These are phyloP conservation scores for Apogon talboti DNA, from an alignment of 2,797 vertebrate genomes.

Conservation along the genomic window DNA sequence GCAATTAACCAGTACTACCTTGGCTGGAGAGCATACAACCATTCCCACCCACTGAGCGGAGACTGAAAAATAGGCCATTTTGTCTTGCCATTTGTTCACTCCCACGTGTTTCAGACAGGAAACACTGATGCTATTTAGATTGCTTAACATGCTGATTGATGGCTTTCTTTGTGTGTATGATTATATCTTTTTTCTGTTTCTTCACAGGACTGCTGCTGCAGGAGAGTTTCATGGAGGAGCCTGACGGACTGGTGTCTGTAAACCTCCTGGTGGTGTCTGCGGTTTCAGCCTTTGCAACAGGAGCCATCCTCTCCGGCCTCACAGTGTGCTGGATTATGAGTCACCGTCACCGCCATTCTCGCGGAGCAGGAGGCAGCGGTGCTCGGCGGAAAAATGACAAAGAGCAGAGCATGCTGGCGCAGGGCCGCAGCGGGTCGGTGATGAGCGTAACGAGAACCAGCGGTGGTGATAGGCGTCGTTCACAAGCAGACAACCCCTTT, in stretches of 20 bases:
- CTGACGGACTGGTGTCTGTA: constrained; percentile 92
- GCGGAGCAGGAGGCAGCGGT: constrained; percentile 67
- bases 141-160: constrained; percentile 36
- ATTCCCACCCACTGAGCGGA: constrained; percentile 65
- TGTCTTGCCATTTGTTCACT: constrained; percentile 51
- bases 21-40: constrained; percentile 53
- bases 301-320: constrained; percentile 92
- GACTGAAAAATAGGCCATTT: constrained; percentile 60
- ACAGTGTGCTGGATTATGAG: constrained; percentile 96
- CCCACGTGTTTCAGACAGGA: constrained; percentile 62
- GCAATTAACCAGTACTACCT: constrained; percentile 79
- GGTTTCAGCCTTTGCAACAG: constrained; percentile 93
- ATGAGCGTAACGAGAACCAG: constrained; percentile 93
- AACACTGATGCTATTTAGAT: constrained; percentile 44
- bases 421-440: constrained; percentile 90
- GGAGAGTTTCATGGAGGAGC: constrained; percentile 92
- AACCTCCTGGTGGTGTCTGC: constrained; percentile 95
- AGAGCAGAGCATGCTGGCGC: constrained; percentile 89
- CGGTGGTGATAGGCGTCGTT: constrained; percentile 78
- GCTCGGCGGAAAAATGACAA: constrained; percentile 90
- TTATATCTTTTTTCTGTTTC: constrained; percentile 36
- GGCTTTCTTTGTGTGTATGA: constrained; percentile 18
- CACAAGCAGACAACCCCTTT: constrained; percentile 87
- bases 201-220: constrained; percentile 81
- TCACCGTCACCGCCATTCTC: constrained; percentile 88